Conservation (phyloP, 2,888 invertebrate species). For the Harpalus rubripes region DNA sequence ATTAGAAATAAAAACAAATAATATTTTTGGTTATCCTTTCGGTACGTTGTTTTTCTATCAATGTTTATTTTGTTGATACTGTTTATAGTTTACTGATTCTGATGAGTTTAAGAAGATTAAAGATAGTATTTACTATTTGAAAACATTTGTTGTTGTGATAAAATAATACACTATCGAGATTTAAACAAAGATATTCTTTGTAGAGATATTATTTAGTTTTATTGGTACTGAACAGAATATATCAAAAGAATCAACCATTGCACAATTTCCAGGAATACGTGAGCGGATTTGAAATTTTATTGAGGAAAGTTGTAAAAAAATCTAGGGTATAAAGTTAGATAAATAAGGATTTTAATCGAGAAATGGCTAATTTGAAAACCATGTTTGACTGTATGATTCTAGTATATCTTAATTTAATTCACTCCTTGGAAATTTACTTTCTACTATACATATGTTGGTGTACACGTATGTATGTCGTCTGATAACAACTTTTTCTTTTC, state of each 20-base stretch:
- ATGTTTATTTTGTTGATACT: conserved; percentile 15
- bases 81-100: neutral
- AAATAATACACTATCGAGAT: conserved; percentile 2
- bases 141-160: neutral
- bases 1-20: conserved; percentile 21
- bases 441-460: too few species aligned
- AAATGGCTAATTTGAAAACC: too few species aligned
- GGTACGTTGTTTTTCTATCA: conserved; percentile 5
- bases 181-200: neutral
- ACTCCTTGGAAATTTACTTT: too few species aligned
- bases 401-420: too few species aligned
- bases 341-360: too few species aligned
- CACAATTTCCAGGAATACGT: neutral
- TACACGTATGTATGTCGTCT: too few species aligned
- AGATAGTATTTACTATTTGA: neutral
- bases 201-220: neutral
- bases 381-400: too few species aligned
- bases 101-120: neutral
- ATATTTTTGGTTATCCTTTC: conserved; percentile 9
- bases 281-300: neutral
- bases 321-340: too few species aligned
- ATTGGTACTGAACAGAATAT: neutral
- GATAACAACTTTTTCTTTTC: too few species aligned
- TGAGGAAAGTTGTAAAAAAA: too few species aligned
- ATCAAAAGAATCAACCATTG: neutral